These are phyloP conservation scores for Lepeophtheirus nordmannii DNA, from an alignment of 2,888 invertebrate genomes.

Conservation along the genomic window DNA sequence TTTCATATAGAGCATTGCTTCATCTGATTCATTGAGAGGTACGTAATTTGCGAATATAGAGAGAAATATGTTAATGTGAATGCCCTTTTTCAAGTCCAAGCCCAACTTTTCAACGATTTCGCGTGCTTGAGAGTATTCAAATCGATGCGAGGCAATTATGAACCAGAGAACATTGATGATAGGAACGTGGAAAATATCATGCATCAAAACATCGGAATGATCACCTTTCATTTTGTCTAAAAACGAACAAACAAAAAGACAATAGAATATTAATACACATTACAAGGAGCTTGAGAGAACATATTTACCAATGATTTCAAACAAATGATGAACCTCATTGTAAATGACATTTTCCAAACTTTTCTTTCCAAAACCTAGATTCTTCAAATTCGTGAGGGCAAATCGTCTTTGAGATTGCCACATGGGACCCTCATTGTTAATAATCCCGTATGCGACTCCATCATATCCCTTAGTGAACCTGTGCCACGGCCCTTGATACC, in stretches of 20 bases:
- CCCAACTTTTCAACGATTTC: conserved; percentile 7
- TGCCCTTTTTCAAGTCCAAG: conserved; percentile 6
- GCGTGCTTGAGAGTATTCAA: background rate
- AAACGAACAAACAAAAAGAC: background rate
- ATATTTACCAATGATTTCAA: background rate
- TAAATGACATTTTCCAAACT: conserved; percentile 14
- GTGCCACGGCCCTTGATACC: background rate
- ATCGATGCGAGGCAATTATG: conserved; percentile 19
- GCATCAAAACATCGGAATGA: background rate
- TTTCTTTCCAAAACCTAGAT: conserved; percentile 17
- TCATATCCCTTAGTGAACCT: conserved; percentile 1
- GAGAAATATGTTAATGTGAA: background rate
- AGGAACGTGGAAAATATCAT: conserved; percentile 8
- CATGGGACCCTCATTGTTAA: background rate
- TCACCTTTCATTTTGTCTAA: background rate
- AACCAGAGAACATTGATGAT: conserved; percentile 18
- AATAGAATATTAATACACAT: background rate
- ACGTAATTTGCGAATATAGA: conserved; percentile 1
- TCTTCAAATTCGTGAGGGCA: conserved; percentile 15
- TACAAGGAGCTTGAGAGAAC: background rate
- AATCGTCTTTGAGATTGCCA: conserved; percentile 17
- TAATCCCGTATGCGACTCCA: conserved; percentile 1
- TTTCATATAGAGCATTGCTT: conserved; percentile 16
- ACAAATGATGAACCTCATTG: conserved; percentile 5
- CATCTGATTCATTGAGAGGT: background rate